These are phyloP conservation scores for Mechanitis mazaeus DNA, from an alignment of 2,888 invertebrate genomes.

Conservation along the genomic window DNA sequence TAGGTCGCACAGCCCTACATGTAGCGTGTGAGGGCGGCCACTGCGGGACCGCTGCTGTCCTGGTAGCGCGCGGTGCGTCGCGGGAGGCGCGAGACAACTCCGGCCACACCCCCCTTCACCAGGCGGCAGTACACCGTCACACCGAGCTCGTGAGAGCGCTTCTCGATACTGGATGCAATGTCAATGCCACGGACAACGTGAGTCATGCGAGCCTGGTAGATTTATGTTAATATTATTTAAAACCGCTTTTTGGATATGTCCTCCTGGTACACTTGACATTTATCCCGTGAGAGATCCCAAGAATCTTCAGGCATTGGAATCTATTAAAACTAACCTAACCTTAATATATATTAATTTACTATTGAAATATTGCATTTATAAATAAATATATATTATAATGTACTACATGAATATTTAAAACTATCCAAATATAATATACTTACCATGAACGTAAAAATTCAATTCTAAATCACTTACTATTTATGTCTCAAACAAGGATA, in stretches of 20 bases:
- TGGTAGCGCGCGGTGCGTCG: constrained; percentile 78
- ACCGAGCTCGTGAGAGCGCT: constrained; percentile 83
- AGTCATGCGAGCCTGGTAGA: constrained; percentile 36
- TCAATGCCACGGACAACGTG: constrained; percentile 71
- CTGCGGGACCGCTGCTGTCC: constrained; percentile 75
- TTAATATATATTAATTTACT: too few species aligned
- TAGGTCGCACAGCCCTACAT: constrained; percentile 80
- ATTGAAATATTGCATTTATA: too few species aligned
- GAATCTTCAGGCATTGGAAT: too few species aligned
- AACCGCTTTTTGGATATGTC: constrained; percentile 2
- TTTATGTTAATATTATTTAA: background rate
- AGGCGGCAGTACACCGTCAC: constrained; percentile 85
- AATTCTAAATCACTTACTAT: too few species aligned
- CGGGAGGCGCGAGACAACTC: constrained; percentile 82
- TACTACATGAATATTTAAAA: too few species aligned
- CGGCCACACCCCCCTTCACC: constrained; percentile 85
- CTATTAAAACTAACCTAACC: too few species aligned
- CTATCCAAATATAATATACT: too few species aligned
- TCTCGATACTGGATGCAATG: constrained; percentile 80
- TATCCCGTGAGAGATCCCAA: constrained; percentile 1
- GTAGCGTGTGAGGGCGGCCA: constrained; percentile 83
- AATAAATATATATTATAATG: too few species aligned
- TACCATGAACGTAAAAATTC: too few species aligned
- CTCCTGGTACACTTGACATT: constrained; percentile 12
- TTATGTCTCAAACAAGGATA: background rate